A percentile compares a stretch with the other conserved stretches of the same genome.
Evolutionary conservation across 2,797 vertebrate genomes (phyloP).

Genomic region (Leptoclinus maculatus): DNA sequence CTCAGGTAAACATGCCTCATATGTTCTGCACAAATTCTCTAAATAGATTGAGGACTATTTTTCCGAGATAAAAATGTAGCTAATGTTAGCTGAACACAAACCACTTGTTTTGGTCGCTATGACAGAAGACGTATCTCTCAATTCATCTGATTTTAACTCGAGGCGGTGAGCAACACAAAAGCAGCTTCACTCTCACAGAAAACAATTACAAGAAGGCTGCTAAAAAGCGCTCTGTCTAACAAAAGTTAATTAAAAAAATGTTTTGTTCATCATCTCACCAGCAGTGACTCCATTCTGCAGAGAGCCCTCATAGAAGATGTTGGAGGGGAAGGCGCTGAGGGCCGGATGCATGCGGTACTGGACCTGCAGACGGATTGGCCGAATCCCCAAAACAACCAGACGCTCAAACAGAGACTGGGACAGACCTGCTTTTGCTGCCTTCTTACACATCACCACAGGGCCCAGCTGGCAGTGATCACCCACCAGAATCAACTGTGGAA

Average conservation of each 20-base stretch:
- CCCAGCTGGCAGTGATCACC: constrained; percentile 97
- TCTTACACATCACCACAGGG: constrained; percentile 97
- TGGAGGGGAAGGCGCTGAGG: constrained; percentile 95
- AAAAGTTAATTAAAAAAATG: background rate
- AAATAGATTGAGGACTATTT: background rate
- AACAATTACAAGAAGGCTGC: background rate
- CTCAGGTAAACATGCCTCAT: background rate
- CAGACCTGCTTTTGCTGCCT: constrained; percentile 95
- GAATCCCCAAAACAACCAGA: constrained; percentile 94
- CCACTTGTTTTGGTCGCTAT: background rate
- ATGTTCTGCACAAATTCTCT: background rate
- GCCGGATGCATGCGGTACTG: constrained; percentile 97
- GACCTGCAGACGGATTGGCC: constrained; percentile 95
- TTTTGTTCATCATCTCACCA: constrained; percentile 65
- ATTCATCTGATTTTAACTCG: background rate
- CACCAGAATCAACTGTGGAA: constrained; percentile 91
- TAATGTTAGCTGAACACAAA: background rate
- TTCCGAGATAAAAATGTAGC: background rate
- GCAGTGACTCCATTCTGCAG: constrained; percentile 96
- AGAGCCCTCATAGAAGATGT: constrained; percentile 96
- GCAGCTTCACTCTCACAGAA: background rate
- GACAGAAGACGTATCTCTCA: background rate
- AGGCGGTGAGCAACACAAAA: background rate
- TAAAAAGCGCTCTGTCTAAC: background rate
- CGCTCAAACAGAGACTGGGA: constrained; percentile 95